phyloP scores from a whole-genome alignment of 2,888 invertebrate genomes.

The Pristionchus maxplancki region DNA sequence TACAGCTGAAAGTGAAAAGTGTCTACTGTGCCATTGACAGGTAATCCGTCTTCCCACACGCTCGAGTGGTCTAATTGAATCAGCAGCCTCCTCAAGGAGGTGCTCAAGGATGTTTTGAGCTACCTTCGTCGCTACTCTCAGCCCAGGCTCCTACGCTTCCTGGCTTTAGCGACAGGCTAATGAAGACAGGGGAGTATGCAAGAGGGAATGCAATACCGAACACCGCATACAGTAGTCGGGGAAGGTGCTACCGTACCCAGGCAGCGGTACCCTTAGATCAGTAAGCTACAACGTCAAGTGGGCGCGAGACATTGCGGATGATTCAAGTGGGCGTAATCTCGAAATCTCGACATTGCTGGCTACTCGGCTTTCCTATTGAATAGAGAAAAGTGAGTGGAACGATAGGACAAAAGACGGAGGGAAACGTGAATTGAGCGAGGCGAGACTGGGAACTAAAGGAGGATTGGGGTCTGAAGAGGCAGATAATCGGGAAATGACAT shows the following conservation, averaged over 20 bases:
- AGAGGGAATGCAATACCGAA: no score
- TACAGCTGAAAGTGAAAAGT: slow-evolving; percentile 23
- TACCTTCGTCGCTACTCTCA: not conserved
- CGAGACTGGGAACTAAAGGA: not conserved
- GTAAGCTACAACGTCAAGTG: no score
- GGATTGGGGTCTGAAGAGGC: not conserved
- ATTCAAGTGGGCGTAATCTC: not conserved
- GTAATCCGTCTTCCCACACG: not conserved
- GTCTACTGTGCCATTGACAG: slow-evolving; percentile 17
- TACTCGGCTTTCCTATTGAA: not conserved
- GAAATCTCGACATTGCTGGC: not conserved
- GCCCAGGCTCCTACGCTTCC: not conserved
- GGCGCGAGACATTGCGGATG: not conserved
- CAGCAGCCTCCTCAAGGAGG: not conserved
- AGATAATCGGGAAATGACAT: not conserved
- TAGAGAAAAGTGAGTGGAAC: slow-evolving; percentile 37
- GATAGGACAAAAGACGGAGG: slow-evolving; percentile 11
- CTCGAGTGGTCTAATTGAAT: slow-evolving; percentile 33
- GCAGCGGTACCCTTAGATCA: no score
- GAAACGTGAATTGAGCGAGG: not conserved
- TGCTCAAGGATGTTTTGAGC: slow-evolving; percentile 33
- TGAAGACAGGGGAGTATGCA: no score
- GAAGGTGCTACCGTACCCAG: no score
- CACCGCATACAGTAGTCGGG: no score
- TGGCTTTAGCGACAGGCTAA: not conserved